Evolutionary conservation across 2,888 invertebrate species (phyloP).

Genomic region (Drosophila rellima): DNA sequence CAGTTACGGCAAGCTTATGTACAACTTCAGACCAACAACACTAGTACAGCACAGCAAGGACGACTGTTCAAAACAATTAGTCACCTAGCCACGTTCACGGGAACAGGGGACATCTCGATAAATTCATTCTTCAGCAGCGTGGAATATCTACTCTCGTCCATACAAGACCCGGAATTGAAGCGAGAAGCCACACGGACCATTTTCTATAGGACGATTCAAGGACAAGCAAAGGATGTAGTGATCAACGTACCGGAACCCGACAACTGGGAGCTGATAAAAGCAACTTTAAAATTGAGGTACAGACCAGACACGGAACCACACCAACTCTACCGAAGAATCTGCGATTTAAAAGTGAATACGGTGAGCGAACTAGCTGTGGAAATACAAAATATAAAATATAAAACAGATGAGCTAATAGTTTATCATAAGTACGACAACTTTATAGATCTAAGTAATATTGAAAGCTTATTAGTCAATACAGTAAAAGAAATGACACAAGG

Average conservation of each 20-base stretch:
- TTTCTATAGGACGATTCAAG: conserved; percentile 19
- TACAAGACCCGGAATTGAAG: background rate
- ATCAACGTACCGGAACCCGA: conserved; percentile 18
- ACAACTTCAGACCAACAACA: conserved; percentile 3
- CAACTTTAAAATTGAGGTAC: background rate
- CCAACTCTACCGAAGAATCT: no score
- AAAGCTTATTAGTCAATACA: conserved; percentile 1
- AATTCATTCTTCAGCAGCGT: conserved; percentile 20
- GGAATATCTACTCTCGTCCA: background rate
- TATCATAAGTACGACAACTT: conserved; percentile 3
- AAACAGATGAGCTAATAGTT: conserved; percentile 5
- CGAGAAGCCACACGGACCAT: conserved; percentile 13
- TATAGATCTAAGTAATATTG: conserved; percentile 1
- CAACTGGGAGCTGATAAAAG: conserved; percentile 13
- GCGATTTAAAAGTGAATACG: no score
- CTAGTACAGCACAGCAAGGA: background rate
- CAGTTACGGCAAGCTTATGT: conserved; percentile 14
- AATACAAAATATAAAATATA: conserved; percentile 1
- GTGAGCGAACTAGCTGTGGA: no score
- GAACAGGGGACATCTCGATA: conserved; percentile 16
- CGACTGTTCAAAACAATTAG: background rate
- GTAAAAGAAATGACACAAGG: conserved; percentile 9
- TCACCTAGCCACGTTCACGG: background rate
- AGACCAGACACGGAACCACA: no score
- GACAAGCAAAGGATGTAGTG: conserved; percentile 21